Base-by-base conservation (phyloP, 1,140 invertebrate genomes). In the Macrotrachela quadricornifera region DNA sequence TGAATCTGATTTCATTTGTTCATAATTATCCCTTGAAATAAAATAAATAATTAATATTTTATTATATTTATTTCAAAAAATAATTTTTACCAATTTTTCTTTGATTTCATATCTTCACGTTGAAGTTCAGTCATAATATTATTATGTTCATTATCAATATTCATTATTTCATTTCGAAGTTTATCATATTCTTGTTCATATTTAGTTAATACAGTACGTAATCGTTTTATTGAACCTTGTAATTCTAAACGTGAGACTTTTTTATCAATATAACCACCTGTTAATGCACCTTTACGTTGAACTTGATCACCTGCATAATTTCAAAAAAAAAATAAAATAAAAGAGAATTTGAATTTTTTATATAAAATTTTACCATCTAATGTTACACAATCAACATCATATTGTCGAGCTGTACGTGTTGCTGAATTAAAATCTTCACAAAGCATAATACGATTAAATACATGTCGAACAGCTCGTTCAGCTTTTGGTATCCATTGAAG, bases 261-360 rank as follows among this genome's bases (percentile, higher is more conserved):
- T 6, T 85, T 85, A 67, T 97, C 96, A 68, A 95, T 94, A 64
- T 96, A 97, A 57, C 94, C 94, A 40, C 92, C 94, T 4, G 92
- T 97, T 6, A 99, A 73, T 0, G 90, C 91, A 50, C 90, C 90
- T 72, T 90, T 85, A 2, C 85, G 85, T 39, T 80, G 83, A 11
- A 87, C 82, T 74, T 81, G 72, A 60, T 77, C 74, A 30, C 21
- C 21, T 30, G 21, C 2, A 30, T 30, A 30, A n/a, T n/a, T n/a
- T n/a, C n/a, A n/a, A n/a, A 30, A 30, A 30, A 8, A 30, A 30
- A 30, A 8, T 4, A 30, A 30, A 30, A 30, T 30, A 30, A 30
- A 2, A 30, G 21, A n/a, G n/a, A n/a, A 30, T 30, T 30, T 30
- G 2, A 4, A 30, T 30, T 2, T 4, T 4, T 30, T 4, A 30